These are phyloP conservation scores for Picus viridis DNA, from an alignment of 2,797 vertebrate species.

Conservation along the genomic window DNA sequence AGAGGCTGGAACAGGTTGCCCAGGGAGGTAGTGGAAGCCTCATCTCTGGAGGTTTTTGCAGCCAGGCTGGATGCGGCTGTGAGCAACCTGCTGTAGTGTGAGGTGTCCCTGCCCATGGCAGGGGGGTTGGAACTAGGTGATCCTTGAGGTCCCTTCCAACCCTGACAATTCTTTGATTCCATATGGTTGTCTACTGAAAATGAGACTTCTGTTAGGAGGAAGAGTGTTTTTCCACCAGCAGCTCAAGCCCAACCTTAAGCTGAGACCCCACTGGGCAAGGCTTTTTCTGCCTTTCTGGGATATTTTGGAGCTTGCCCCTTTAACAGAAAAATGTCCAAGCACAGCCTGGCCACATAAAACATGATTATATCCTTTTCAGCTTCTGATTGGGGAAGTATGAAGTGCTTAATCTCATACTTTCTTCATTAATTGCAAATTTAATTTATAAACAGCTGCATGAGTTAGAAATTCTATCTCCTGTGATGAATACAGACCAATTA, in stretches of 20 bases:
- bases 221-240: neutral
- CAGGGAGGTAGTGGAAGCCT: too few species aligned
- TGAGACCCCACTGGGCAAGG: neutral
- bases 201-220: neutral
- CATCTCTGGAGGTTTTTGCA: too few species aligned
- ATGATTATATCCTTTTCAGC: neutral
- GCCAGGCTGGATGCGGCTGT: too few species aligned
- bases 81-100: too few species aligned
- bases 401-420: conserved; percentile 40
- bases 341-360: neutral
- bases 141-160: too few species aligned
- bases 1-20: too few species aligned
- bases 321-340: neutral
- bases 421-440: conserved; percentile 38
- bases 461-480: conserved; percentile 32
- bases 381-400: neutral
- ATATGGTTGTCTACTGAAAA: neutral
- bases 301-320: neutral
- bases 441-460: conserved; percentile 51
- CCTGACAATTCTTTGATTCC: too few species aligned
- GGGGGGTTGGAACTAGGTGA: too few species aligned
- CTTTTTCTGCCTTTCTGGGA: neutral
- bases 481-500: conserved; percentile 65
- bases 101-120: too few species aligned
- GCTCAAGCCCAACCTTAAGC: neutral